Conservation (phyloP, 1,140 invertebrate species). For the Drosophila neocordata region DNA sequence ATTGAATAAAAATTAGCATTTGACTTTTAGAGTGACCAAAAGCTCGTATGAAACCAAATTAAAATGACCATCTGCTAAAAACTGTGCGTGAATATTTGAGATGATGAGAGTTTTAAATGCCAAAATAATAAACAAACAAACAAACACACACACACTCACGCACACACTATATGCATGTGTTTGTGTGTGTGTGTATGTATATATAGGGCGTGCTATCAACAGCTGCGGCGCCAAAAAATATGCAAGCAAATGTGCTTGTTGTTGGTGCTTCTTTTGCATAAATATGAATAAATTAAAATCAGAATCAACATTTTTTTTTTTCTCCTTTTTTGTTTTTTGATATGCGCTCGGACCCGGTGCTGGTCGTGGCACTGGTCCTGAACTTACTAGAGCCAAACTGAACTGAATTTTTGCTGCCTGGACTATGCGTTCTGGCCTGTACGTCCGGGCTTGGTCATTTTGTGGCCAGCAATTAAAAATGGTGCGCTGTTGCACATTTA, state of each 20-base stretch:
- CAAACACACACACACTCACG: neutral
- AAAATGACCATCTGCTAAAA: neutral
- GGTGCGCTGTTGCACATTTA: constrained; percentile 80
- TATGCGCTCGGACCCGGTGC: constrained; percentile 46
- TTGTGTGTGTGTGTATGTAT: neutral
- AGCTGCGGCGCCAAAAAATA: constrained; percentile 37
- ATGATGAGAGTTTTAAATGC: constrained; percentile 51
- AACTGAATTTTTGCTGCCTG: neutral
- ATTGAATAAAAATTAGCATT: neutral
- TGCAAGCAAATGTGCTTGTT: constrained; percentile 29
- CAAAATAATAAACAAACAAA: constrained; percentile 50
- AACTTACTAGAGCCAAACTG: constrained; percentile 11
- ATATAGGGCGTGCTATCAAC: neutral
- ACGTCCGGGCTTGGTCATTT: constrained; percentile 55
- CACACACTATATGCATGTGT: neutral
- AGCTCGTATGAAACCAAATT: neutral
- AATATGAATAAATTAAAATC: constrained; percentile 80
- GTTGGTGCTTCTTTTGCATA: constrained; percentile 68
- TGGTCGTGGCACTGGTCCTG: constrained; percentile 13
- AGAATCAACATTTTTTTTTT: constrained; percentile 71
- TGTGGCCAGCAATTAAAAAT: constrained; percentile 78
- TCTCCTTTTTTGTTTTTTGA: constrained; percentile 50
- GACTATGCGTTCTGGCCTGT: constrained; percentile 12
- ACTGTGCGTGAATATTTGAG: constrained; percentile 2
- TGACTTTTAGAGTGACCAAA: neutral